A percentile compares a stretch with the other conserved stretches of the same genome.
phyloP scores from a whole-genome alignment of 2,797 vertebrate genomes.

The Alca torda region DNA sequence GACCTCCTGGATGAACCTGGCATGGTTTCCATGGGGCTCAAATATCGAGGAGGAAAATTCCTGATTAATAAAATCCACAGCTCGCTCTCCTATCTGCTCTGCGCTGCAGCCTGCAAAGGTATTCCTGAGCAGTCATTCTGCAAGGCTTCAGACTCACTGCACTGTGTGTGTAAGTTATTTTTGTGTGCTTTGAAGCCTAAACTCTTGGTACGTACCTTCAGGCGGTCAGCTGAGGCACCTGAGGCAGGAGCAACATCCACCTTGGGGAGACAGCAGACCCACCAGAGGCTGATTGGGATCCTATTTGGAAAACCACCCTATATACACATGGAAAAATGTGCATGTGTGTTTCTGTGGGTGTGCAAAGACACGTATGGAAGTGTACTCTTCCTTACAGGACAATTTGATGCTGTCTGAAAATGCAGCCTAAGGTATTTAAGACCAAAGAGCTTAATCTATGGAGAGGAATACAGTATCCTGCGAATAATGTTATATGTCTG shows the following conservation, averaged over 20 bases:
- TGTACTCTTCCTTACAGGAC: background rate
- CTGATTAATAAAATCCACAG: background rate
- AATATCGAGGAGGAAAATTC: background rate
- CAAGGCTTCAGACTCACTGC: background rate
- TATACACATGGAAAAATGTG: background rate
- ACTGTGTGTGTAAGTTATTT: background rate
- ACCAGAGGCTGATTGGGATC: background rate
- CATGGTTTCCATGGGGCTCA: background rate
- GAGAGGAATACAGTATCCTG: background rate
- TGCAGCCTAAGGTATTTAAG: slow-evolving; percentile 23
- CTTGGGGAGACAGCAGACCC: background rate
- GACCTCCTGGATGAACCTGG: background rate
- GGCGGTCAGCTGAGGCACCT: background rate
- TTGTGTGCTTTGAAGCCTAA: background rate
- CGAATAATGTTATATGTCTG: slow-evolving; percentile 31
- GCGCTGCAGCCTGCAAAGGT: background rate
- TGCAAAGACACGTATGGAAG: background rate
- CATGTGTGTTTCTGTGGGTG: background rate
- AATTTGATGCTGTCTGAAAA: slow-evolving; percentile 28
- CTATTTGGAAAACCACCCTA: background rate
- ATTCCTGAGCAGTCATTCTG: background rate
- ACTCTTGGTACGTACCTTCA: background rate
- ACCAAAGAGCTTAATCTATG: background rate
- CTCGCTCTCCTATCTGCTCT: background rate
- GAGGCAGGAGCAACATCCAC: background rate